phyloP scores from a whole-genome alignment of 1,140 invertebrate species.

The Chironomus tepperi region DNA sequence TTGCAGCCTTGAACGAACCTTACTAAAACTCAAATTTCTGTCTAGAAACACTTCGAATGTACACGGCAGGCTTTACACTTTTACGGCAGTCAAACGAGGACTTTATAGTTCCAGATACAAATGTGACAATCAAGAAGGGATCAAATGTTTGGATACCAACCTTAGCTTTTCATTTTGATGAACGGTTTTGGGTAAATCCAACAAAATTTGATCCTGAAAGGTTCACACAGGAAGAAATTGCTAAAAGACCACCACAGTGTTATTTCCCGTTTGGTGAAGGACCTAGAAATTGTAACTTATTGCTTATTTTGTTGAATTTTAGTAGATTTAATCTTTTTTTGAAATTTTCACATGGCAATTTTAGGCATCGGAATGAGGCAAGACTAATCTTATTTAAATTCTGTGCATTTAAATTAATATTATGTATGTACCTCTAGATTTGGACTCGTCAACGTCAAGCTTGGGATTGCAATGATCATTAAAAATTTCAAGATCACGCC shows the following conservation, averaged over 20 bases:
- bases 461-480: slow-evolving; percentile 9
- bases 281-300: background rate
- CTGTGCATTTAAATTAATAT: no score
- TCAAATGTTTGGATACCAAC: slow-evolving; percentile 33
- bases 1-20: no score
- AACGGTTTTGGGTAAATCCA: slow-evolving; percentile 15
- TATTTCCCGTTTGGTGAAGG: slow-evolving; percentile 58
- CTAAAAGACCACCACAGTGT: background rate
- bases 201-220: slow-evolving; percentile 23
- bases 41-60: slow-evolving; percentile 51
- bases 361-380: no score
- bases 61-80: slow-evolving; percentile 45
- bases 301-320: no score
- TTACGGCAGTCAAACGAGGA: slow-evolving; percentile 39
- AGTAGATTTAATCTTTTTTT: no score
- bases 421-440: slow-evolving; percentile 40
- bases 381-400: no score
- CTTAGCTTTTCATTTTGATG: background rate
- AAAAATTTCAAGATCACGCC: background rate
- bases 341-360: background rate
- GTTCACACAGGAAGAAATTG: slow-evolving; percentile 18
- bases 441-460: slow-evolving; percentile 44
- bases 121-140: slow-evolving; percentile 39
- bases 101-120: slow-evolving; percentile 43
- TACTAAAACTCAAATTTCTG: background rate